Evolutionary conservation across 2,888 invertebrate genomes (phyloP), one percentile per base, ranked within the genome.

Genomic region (Toxonevra muliebris): DNA sequence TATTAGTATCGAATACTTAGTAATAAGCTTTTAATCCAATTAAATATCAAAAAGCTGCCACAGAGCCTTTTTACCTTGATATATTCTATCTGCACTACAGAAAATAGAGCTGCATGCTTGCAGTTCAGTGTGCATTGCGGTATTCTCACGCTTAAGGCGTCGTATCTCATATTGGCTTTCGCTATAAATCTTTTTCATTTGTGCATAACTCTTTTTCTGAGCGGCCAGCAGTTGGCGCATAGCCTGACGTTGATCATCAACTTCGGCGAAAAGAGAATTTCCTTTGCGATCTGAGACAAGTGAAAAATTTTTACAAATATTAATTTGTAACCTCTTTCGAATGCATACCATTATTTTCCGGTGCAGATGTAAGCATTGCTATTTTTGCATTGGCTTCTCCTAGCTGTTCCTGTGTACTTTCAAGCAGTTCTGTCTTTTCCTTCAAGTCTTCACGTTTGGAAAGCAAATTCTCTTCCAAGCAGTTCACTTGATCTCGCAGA

Each of bases 231-330:
- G 84, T 69, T 88, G 87, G 12, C 87, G 88, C 89, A 90, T 89
- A 73, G 87, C 88, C 75, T 90, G 89, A 30, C 90, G 86, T 74
- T 90, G 90, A 76, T 89, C 90, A 73, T 90, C 90, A 1, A 90
- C 90, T 79, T 90, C 90, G 66, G 90, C 90, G 83, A 90, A 90
- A 74, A 90, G 82, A 0, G 90, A 90, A 75, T 90, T 90, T 1
- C 90, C 90, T 80, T 90, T 90, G 15, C 87, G 87, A 80, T 89
- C 89, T 89, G 78, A 40, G 71, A 63, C 15, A 10, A 13, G 40
- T n/a, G 9, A 55, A 42, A 19, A 15, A 45, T 59, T 43, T 19
- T 43, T 12, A 1, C 11, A 41, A 67, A 64, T 19, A 5, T 30
- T 58, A 30, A 55, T 55, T 2, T 11, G 19, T n/a, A 10, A 10